These are phyloP conservation scores for Clarias pachynema DNA, from an alignment of 2,797 vertebrate species.

Conservation along the genomic window DNA sequence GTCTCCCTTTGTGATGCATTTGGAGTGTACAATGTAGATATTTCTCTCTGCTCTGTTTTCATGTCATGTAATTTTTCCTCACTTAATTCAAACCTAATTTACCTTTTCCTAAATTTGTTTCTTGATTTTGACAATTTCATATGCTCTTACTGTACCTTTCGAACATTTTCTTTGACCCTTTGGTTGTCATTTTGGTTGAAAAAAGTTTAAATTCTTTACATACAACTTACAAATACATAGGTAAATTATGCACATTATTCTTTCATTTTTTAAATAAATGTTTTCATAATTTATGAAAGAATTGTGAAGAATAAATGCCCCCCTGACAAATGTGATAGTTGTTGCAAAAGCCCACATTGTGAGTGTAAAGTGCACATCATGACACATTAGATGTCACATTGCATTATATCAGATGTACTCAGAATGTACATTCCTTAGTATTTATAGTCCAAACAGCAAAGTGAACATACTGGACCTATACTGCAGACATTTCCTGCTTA, in stretches of 20 bases:
- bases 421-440: slow-evolving; percentile 47
- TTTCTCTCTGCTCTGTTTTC: background rate
- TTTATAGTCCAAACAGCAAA: background rate
- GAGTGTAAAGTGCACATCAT: background rate
- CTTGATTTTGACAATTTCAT: background rate
- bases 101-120: background rate
- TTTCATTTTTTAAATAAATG: background rate
- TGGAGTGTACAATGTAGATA: background rate
- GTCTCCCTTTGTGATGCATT: background rate
- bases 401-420: slow-evolving; percentile 37
- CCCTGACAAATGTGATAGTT: background rate
- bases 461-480: background rate
- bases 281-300: background rate
- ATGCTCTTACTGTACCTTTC: background rate
- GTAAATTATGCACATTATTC: background rate
- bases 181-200: background rate
- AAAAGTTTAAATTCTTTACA: background rate
- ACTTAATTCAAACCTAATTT: background rate
- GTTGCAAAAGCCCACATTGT: slow-evolving; percentile 5
- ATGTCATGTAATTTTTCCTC: background rate
- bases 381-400: slow-evolving; percentile 27
- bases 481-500: slow-evolving; percentile 1
- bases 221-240: background rate
- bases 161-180: background rate
- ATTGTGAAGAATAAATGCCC: background rate